Evolutionary conservation across 92 coral and sea anemone genomes (phyloP), one percentile per base, ranked within the genome.

Genomic region (Phenganax stokvisi): DNA sequence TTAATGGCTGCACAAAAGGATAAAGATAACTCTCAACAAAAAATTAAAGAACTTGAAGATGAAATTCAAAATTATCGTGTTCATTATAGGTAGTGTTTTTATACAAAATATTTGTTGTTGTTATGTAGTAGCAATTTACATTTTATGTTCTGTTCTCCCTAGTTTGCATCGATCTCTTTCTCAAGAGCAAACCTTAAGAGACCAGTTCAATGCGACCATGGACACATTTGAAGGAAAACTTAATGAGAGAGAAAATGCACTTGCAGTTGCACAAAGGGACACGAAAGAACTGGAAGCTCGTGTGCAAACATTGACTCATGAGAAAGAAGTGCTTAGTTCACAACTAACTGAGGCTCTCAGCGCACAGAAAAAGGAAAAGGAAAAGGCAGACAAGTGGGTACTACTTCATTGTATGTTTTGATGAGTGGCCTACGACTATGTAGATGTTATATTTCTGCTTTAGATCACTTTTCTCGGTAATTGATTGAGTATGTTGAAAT

Each of bases 131-230:
- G 47, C 47, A 61, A 0, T 12, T 37, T 6, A 54, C 56, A 6
- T 20, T 71, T 62, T 60, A 15, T 8, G 37, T 60, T 44, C 12
- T 54, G 80, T 87, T 28, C 7, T 57, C 61, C 31, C 17, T 85
- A 96, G 99, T 82, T 83, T 96, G 75, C 99, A 96, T 70, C 84
- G 92, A 44, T 96, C 99, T 3, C 84, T 96, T 51, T 85, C 96
- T 0, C 99, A 96, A 83, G 99, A 96, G 52, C 90, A 92, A 71
- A 87, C 89, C 55, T 85, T 96, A 12, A 86, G 94, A 27, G 99
- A 92, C 65, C 99, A 96, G 69, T 96, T 96, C 54, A 96, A 96
- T 84, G 87, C 86, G 51, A 96, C 99, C 10, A 96, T 96, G 99
- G 97, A 96, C 81, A 92, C 90, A 55, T 96, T 96, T 77, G 99